Percentiles rank a stretch among this genome's conserved stretches.
Evolutionary conservation across 37 sponge, comb jelly and placozoan species (phyloP).

Genomic region (Theonella swinhoei): DNA sequence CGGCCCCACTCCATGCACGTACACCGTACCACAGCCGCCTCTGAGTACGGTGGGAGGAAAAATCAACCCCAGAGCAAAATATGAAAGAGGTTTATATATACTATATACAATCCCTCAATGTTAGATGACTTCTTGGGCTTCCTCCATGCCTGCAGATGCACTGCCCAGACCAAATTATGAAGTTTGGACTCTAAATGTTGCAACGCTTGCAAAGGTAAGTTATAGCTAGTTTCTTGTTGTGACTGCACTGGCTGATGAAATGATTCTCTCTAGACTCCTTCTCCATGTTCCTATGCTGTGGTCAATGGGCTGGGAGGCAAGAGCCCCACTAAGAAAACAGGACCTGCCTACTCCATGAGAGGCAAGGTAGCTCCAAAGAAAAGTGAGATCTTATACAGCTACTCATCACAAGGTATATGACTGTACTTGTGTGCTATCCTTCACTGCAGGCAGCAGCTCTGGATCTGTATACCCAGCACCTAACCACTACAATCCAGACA

Average conservation of each 20-base stretch:
- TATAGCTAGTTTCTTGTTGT: neutral
- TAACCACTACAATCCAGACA: constrained; percentile 23
- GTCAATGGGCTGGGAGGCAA: constrained; percentile 42
- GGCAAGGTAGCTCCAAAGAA: neutral
- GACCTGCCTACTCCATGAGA: constrained; percentile 60
- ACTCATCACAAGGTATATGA: too few species aligned
- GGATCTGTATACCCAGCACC: too few species aligned
- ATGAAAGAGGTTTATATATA: neutral
- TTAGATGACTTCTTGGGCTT: neutral
- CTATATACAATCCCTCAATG: neutral
- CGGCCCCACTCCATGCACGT: constrained; percentile 65
- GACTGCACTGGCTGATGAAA: neutral
- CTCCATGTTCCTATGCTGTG: constrained; percentile 25
- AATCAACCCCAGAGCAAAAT: constrained; percentile 19
- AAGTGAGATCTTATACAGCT: neutral
- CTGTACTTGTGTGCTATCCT: too few species aligned
- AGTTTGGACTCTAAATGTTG: constrained; percentile 31
- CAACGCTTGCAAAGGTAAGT: constrained; percentile 5
- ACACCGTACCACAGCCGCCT: constrained; percentile 5
- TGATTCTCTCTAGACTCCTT: constrained; percentile 29
- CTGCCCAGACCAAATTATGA: constrained; percentile 28
- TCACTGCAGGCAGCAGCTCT: too few species aligned
- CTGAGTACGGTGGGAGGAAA: neutral
- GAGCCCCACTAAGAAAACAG: constrained; percentile 15
- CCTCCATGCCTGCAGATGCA: neutral